Evolutionary conservation across 2,888 invertebrate species (phyloP).

Genomic region (Diarsia rubi): DNA sequence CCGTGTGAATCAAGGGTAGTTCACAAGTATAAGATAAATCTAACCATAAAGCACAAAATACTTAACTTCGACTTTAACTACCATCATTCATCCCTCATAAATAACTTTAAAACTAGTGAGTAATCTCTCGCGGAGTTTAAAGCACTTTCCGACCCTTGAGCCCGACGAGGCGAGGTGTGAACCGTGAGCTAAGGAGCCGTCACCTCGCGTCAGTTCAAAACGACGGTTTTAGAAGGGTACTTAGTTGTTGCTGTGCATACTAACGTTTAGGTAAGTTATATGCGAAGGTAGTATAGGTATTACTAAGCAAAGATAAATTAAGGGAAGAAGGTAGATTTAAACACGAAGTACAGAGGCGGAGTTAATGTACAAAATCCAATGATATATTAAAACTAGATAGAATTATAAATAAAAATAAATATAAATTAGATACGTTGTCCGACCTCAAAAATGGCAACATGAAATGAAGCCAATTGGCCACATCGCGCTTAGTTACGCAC

Average conservation of each 20-base stretch:
- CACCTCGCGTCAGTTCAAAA: conserved; percentile 3
- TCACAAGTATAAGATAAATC: neutral
- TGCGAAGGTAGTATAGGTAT: neutral
- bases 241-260: conserved; percentile 1
- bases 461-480: too few species aligned
- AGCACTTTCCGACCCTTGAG: conserved; percentile 23
- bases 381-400: too few species aligned
- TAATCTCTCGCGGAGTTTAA: conserved; percentile 10
- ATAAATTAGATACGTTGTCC: too few species aligned
- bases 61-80: neutral
- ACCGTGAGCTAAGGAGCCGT: conserved; percentile 9
- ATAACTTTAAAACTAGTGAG: neutral
- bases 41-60: neutral
- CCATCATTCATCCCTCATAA: neutral
- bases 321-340: too few species aligned
- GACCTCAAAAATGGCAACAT: too few species aligned
- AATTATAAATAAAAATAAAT: too few species aligned
- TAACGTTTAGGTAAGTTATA: neutral
- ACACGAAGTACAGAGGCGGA: too few species aligned
- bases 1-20: neutral
- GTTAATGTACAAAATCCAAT: too few species aligned
- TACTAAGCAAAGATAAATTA: neutral
- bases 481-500: too few species aligned
- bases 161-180: conserved; percentile 25
- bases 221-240: conserved; percentile 6